Evolutionary conservation across 2,888 invertebrate genomes (phyloP), one percentile per base, ranked within the genome.

Genomic region (Aleiodes leptofemur): DNA sequence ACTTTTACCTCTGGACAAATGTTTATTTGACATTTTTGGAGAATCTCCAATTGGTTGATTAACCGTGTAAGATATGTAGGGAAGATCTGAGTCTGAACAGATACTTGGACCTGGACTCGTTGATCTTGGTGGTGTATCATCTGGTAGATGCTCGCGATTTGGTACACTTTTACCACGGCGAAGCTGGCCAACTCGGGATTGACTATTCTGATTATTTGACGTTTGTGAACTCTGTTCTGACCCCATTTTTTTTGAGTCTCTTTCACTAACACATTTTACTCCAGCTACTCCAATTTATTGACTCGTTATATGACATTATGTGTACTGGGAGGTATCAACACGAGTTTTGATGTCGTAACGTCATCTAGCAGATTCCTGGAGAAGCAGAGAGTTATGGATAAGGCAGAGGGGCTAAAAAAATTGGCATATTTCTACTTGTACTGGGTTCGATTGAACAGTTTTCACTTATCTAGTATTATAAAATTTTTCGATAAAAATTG

Each of bases 1-100:
- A 72, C 85, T 88, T 23, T 88, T 89, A 3, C 88, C 88, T 74
- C 88, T 77, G 8, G 84, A 82, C 69, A 88, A 80, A 29, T 91
- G 92, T 81, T 92, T 94, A 29, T 93, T 93, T 0, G 94, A 92
- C 78, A 95, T 91, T 88, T 96, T 96, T 0, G 96, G 96, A 0
- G 96, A 96, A 90, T 97, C 97, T 84, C 96, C 96, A 71, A 97
- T 97, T 9, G 97, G 96, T 74, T 96, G 91, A 86, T 96, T 96
- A 0, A 95, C 95, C 0, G 97, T 97, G 82, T 97, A 97, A 0
- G 97, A 97, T 83, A 97, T 96, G 88, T 97, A 97, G 0, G 97
- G 97, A 72, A 97, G 90, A 87, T 97, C 97, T 0, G 96, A 95
- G 87, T 96, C 96, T 0, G 96, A 96, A 86, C 97, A 97, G 9